Base-by-base conservation (phyloP, 92 coral and sea anemone species). In the Galaxea fascicularis region DNA sequence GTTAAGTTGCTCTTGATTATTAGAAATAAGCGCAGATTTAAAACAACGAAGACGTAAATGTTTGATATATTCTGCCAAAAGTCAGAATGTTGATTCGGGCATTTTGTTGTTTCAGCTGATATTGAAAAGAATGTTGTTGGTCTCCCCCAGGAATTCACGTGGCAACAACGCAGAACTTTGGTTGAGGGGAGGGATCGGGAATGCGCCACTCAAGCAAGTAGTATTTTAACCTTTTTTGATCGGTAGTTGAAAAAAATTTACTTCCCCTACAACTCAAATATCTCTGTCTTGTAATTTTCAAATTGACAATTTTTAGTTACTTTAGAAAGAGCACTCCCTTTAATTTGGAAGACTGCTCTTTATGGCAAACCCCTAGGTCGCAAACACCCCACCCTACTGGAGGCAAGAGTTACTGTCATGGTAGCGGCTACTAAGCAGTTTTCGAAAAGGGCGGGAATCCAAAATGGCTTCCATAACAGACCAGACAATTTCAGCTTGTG, bases 391-490 rank as follows among this genome's bases (percentile, higher is more conserved):
- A 45, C 83, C 73, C 35, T 60, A 52, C 71, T 54, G 62, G 83
- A 63, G n/a, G 58, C 5, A 22, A 52, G n/a, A 0, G 26, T 46
- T 65, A 22, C n/a, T 45, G 44, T 27, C 27, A 8, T 0, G 59
- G 83, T 65, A 54, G 86, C 70, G 89, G 92, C 87, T 73, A 79
- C 92, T 56, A 78, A 82, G 86, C 49, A 10, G 27, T 39, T 59
- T 26, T 58, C 63, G 18, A 93, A 89, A 79, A 89, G 90, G 93
- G 97, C 94, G 90, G 59, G 30, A 60, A 57, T 73, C 83, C 66
- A 88, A 86, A 41, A 94, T 92, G 91, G 89, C 93, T 82, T 71
- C 88, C 62, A 70, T 67, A 14, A 79, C 49, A 62, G 95, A 87
- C 9, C 44, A 71, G 80, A 91, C 93, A 27, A 74, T 94, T 54